Conservation (phyloP, 2,797 vertebrate species). For the Apogon hyalosoma region DNA sequence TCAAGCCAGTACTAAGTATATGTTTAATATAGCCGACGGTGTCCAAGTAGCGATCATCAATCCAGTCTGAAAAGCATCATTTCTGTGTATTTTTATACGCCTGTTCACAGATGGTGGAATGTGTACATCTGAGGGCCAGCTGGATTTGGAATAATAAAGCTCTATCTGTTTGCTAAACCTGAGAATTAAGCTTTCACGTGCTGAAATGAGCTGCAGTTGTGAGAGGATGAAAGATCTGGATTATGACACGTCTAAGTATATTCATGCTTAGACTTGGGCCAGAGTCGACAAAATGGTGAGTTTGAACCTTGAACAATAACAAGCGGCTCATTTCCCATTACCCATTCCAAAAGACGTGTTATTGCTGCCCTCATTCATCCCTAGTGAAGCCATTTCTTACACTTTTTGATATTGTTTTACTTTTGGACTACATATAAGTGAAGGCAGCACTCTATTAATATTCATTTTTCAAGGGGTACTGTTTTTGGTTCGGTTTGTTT, state of each 20-base stretch:
- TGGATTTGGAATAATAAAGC: conserved; percentile 59
- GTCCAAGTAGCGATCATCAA: conserved; percentile 44
- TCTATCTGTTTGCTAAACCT: conserved; percentile 56
- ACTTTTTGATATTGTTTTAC: conserved; percentile 19
- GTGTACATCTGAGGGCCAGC: conserved; percentile 52
- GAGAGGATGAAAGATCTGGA: conserved; percentile 33
- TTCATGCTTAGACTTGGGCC: not conserved
- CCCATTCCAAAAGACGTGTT: conserved; percentile 13
- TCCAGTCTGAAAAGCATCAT: conserved; percentile 51
- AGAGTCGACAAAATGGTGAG: not conserved
- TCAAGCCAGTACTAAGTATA: conserved; percentile 37
- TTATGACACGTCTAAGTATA: conserved; percentile 28
- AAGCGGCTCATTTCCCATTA: conserved; percentile 21
- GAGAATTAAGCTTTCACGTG: conserved; percentile 52
- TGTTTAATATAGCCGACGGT: conserved; percentile 53
- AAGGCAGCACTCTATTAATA: not conserved
- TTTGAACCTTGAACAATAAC: conserved; percentile 2
- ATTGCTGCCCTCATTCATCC: conserved; percentile 22
- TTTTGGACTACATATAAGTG: not conserved
- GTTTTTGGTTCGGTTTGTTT: too few relatives aligned
- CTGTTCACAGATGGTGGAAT: conserved; percentile 64
- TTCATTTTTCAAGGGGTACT: not conserved
- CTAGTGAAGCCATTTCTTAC: conserved; percentile 23
- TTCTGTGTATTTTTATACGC: conserved; percentile 60
- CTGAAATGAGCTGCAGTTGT: conserved; percentile 48